phyloP scores from a whole-genome alignment of 2,888 invertebrate genomes.

The Drosophila hamatofila region DNA sequence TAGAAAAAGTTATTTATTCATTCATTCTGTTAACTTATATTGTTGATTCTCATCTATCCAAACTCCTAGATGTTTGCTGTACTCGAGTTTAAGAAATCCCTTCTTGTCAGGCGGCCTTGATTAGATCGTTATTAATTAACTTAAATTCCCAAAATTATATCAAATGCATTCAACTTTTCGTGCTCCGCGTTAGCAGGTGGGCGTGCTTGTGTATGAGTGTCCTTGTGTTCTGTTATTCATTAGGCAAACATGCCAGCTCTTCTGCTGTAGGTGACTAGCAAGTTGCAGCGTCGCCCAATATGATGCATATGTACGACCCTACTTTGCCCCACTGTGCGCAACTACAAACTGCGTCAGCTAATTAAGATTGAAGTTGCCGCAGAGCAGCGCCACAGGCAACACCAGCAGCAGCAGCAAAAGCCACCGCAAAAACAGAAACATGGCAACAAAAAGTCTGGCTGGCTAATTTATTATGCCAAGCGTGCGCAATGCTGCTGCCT shows the following conservation, averaged over 20 bases:
- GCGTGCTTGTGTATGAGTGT: not conserved
- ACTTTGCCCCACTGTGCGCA: constrained; percentile 43
- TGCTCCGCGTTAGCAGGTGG: constrained; percentile 2
- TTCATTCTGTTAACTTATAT: not conserved
- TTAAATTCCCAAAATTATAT: constrained; percentile 29
- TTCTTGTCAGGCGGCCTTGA: not conserved
- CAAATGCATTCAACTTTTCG: constrained; percentile 24
- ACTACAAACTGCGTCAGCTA: constrained; percentile 74
- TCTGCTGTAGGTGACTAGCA: constrained; percentile 33
- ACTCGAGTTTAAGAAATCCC: not conserved
- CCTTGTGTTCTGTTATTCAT: constrained; percentile 38
- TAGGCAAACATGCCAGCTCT: constrained; percentile 60
- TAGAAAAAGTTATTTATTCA: no score
- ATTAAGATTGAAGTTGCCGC: constrained; percentile 78
- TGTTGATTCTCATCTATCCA: no score
- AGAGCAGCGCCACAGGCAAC: constrained; percentile 40
- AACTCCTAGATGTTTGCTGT: no score
- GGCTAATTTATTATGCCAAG: constrained; percentile 72
- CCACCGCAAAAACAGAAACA: constrained; percentile 27
- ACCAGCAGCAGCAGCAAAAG: constrained; percentile 25
- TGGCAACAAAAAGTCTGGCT: constrained; percentile 41
- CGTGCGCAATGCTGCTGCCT: constrained; percentile 40
- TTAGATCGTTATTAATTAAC: constrained; percentile 25
- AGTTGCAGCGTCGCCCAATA: constrained; percentile 31
- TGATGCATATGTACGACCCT: constrained; percentile 40